These are phyloP conservation scores for Periparus ater DNA, from an alignment of 2,797 vertebrate species.

Conservation along the genomic window DNA sequence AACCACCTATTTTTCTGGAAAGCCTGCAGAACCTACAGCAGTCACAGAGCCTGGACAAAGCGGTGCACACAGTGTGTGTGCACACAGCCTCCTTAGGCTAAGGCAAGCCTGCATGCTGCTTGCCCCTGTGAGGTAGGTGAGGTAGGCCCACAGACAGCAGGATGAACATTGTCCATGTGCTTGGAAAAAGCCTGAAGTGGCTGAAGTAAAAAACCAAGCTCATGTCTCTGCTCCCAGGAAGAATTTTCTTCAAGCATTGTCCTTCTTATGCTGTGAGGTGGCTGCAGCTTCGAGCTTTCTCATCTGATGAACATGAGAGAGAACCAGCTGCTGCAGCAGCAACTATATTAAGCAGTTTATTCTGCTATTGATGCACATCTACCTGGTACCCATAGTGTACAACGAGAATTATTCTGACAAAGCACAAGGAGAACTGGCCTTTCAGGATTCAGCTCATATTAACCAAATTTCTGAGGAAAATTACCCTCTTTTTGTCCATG, in stretches of 20 bases:
- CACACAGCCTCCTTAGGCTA: not conserved
- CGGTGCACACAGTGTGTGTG: not conserved
- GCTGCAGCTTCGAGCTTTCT: not conserved
- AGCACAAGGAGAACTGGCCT: slow-evolving; percentile 4
- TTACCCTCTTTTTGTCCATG: not conserved
- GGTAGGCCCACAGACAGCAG: not conserved
- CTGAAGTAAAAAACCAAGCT: not conserved
- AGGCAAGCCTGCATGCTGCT: not conserved
- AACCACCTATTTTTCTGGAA: not conserved
- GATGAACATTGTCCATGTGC: not conserved
- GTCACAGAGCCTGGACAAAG: not conserved
- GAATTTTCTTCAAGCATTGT: not conserved
- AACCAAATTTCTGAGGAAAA: slow-evolving; percentile 5
- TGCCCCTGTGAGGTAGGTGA: not conserved
- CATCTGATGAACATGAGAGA: not conserved
- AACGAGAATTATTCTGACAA: slow-evolving; percentile 38
- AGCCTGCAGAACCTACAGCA: not conserved
- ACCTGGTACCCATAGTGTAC: slow-evolving; percentile 21
- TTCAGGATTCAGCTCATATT: slow-evolving; percentile 10
- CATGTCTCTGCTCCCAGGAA: not conserved
- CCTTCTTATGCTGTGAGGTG: not conserved
- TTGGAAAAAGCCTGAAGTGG: not conserved
- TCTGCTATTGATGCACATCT: slow-evolving; percentile 29
- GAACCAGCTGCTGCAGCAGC: not conserved
- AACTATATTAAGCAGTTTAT: slow-evolving; percentile 55